These are phyloP conservation scores for Beris morrisii DNA, from an alignment of 2,888 invertebrate species.

Conservation along the genomic window DNA sequence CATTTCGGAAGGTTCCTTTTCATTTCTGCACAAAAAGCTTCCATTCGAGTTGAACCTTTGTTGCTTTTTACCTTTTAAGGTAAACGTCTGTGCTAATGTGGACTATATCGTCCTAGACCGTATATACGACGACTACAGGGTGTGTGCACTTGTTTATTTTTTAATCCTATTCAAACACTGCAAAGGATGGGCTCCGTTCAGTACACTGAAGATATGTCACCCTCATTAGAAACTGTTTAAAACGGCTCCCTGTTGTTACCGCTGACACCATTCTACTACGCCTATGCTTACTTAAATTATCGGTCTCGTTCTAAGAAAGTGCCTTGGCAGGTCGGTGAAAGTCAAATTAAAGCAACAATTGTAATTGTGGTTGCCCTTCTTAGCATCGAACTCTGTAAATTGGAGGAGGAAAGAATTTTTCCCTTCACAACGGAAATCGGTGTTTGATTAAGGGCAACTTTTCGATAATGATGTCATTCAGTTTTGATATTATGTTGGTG, in stretches of 20 bases:
- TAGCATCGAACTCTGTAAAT: too few relatives aligned
- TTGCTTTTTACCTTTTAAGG: not conserved
- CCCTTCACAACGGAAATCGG: too few relatives aligned
- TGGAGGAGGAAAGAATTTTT: too few relatives aligned
- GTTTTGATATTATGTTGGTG: too few relatives aligned
- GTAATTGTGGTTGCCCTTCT: conserved; percentile 19
- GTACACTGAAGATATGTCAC: conserved; percentile 21
- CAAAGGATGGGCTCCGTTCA: conserved; percentile 16
- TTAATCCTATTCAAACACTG: conserved; percentile 34
- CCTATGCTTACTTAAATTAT: conserved; percentile 20
- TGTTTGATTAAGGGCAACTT: too few relatives aligned
- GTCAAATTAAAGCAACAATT: conserved; percentile 17
- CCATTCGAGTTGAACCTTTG: conserved; percentile 30
- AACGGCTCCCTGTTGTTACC: conserved; percentile 25
- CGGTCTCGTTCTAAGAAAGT: conserved; percentile 19
- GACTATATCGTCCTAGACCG: too few relatives aligned
- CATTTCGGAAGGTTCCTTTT: conserved; percentile 26
- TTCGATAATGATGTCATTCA: too few relatives aligned
- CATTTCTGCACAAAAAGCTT: not conserved
- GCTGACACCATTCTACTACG: not conserved
- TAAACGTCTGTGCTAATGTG: too few relatives aligned
- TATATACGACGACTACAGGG: too few relatives aligned
- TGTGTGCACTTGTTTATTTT: conserved; percentile 21
- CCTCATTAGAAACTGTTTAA: conserved; percentile 32
- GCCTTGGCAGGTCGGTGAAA: not conserved